phyloP scores from a whole-genome alignment of 2,113 vertebrate genomes.

The Accipiter cooperii region DNA sequence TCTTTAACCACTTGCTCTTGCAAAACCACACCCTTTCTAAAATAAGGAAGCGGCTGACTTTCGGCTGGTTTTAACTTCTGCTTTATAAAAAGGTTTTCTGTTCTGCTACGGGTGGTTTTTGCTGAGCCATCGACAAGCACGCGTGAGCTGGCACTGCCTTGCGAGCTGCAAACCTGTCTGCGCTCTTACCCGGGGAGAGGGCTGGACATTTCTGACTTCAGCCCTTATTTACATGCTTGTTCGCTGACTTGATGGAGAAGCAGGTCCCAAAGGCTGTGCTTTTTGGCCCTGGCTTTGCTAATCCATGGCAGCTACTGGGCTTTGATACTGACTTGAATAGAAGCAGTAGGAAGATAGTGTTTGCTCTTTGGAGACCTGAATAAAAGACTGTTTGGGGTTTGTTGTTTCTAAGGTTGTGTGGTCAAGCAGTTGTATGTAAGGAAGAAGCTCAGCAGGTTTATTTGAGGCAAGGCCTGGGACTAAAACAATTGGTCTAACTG shows the following conservation, averaged over 20 bases:
- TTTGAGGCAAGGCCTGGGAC: constrained; percentile 2
- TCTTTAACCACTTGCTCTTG: neutral
- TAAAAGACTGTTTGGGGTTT: neutral
- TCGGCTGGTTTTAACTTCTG: neutral
- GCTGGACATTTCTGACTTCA: neutral
- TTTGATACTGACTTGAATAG: neutral
- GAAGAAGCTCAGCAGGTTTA: constrained; percentile 42
- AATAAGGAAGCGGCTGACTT: neutral
- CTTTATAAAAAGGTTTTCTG: neutral
- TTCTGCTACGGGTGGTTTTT: neutral
- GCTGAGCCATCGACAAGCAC: neutral
- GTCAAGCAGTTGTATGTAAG: neutral
- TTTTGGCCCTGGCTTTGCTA: neutral
- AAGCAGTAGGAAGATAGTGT: neutral
- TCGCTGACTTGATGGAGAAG: fast-evolving
- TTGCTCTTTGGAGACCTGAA: neutral
- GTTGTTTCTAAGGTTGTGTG: neutral
- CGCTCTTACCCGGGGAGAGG: neutral
- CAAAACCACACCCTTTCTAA: neutral
- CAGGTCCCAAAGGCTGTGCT: neutral
- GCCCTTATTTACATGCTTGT: fast-evolving
- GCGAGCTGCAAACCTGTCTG: neutral
- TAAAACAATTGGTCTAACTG: neutral
- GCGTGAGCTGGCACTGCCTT: neutral
- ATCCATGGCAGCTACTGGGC: neutral